Evolutionary conservation across 2,797 vertebrate genomes (phyloP).

Genomic region (Sebastes hubbsi): DNA sequence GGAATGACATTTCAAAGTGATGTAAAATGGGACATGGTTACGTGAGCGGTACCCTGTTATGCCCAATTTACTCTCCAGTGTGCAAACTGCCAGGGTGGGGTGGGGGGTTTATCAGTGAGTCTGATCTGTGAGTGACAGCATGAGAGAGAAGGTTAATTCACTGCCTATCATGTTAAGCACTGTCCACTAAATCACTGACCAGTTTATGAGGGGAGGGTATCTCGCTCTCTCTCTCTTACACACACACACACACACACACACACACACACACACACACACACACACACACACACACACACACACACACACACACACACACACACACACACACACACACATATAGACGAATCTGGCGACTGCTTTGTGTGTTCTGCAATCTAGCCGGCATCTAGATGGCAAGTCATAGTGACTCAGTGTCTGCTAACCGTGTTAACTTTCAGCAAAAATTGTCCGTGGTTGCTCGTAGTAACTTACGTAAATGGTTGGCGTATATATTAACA

Average conservation of each 20-base stretch:
- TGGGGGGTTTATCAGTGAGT: background rate
- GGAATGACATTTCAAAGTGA: slow-evolving; percentile 41
- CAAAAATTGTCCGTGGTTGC: background rate
- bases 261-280: too few species aligned
- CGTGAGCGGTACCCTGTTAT: background rate
- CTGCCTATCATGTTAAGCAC: slow-evolving; percentile 53
- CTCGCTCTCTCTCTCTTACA: background rate
- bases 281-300: too few species aligned
- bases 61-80: slow-evolving; percentile 33
- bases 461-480: background rate
- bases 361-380: too few species aligned
- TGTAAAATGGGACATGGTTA: slow-evolving; percentile 16
- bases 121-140: slow-evolving; percentile 25
- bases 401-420: background rate
- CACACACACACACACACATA: background rate
- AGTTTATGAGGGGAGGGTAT: slow-evolving; percentile 23
- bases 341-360: background rate
- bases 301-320: too few species aligned
- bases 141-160: slow-evolving; percentile 53
- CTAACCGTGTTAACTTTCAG: background rate
- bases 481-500: background rate
- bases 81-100: background rate
- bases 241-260: too few species aligned
- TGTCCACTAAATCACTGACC: slow-evolving; percentile 50
- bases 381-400: background rate